Conservation (phyloP, 2,888 invertebrate genomes). For the Athalia rosae region DNA sequence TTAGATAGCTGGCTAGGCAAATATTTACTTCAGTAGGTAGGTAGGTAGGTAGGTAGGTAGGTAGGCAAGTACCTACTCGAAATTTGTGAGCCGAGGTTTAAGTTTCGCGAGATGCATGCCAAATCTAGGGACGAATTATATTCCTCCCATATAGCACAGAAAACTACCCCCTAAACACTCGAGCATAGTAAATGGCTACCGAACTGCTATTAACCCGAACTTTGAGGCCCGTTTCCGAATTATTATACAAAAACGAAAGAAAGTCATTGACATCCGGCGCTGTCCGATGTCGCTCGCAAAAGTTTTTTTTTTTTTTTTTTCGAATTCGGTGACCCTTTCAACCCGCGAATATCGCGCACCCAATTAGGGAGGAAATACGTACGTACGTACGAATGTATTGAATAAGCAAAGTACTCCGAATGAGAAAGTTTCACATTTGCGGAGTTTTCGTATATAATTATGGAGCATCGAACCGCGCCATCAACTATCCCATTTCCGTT, state of each 20-base stretch:
- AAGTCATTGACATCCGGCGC: no score
- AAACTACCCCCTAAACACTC: not conserved
- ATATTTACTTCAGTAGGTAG: conserved; percentile 5
- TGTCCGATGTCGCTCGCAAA: no score
- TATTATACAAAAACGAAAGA: no score
- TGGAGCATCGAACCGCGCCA: conserved; percentile 31
- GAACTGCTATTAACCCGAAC: no score
- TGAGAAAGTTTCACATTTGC: conserved; percentile 11
- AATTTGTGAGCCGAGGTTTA: not conserved
- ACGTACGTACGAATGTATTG: not conserved
- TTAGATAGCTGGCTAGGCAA: conserved; percentile 2
- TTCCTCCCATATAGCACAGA: not conserved
- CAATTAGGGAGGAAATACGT: no score
- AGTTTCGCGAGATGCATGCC: not conserved
- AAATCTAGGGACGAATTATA: not conserved
- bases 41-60: not conserved
- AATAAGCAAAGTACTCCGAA: conserved; percentile 7
- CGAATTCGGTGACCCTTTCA: no score
- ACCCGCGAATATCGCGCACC: no score
- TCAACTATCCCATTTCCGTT: conserved; percentile 39
- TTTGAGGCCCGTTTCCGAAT: no score
- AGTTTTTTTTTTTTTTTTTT: no score
- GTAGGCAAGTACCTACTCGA: not conserved
- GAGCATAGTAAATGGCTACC: no score
- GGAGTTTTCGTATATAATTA: conserved; percentile 24